Evolutionary conservation across 2,888 invertebrate species (phyloP), one percentile per base, ranked within the genome.

Genomic region (Ophion costatus): DNA sequence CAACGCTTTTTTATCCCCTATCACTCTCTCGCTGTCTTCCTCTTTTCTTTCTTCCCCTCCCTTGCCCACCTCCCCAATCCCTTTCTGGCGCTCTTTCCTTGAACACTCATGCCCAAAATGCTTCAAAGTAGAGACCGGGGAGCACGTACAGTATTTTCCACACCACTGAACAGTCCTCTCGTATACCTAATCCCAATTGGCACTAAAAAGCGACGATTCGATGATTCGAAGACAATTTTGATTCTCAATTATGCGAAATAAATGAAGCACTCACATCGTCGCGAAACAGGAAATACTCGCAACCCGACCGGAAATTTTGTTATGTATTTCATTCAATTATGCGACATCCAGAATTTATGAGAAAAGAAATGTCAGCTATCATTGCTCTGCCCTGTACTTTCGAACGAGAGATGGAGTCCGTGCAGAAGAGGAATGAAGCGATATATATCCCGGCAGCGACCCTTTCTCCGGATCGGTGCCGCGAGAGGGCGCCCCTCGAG

Each of bases 401-500:
- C 75, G 22, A 70, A 71, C 71, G 75, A 24, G 75, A 77, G 24
- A 51, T 51, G 24, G 73, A 17, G 45, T 7, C 3, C 17, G n/a
- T 20, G 51, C 22, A 22, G 29, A 69, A 38, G 69, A 61, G 63
- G 64, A 74, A 75, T 57, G 69, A 59, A 76, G 24, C 67, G 64
- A 83, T 51, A 64, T 71, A 80, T 80, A 84, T 80, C 78, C 78
- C 75, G 63, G 80, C 61, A 83, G 83, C 70, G 77, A 84, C 80
- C 77, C 75, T 76, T 82, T 67, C 77, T 84, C 66, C 76, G 71
- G 70, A 84, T 71, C 74, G 74, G 73, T 61, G 38, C 61, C 70
- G 61, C 56, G 57, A 73, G 66, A 66, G 66, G 56, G 71, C 80
- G 66, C 33, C 81, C 84, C 85, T 87, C 80, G 70, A 81, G 86